phyloP scores from a whole-genome alignment of 2,888 invertebrate species.

The Lepidochrysops patricia region DNA sequence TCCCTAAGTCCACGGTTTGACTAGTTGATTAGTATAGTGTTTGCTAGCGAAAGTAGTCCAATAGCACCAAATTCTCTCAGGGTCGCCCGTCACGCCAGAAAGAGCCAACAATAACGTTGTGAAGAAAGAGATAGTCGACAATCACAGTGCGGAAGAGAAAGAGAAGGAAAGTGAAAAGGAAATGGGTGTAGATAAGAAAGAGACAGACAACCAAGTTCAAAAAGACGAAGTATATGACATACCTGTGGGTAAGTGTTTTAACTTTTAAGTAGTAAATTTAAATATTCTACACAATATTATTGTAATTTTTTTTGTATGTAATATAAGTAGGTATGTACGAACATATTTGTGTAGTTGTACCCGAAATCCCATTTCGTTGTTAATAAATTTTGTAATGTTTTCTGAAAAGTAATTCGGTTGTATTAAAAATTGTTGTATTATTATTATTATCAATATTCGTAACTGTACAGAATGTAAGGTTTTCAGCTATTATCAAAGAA shows the following conservation, averaged over 20 bases:
- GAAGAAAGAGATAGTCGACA: slow-evolving; percentile 34
- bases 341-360: too few relatives aligned
- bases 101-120: slow-evolving; percentile 54
- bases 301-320: too few relatives aligned
- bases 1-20: not conserved
- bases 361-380: too few relatives aligned
- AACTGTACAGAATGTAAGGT: too few relatives aligned
- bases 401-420: too few relatives aligned
- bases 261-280: too few relatives aligned
- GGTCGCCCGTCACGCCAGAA: slow-evolving; percentile 45
- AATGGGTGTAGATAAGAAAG: slow-evolving; percentile 44
- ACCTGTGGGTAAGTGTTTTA: slow-evolving; percentile 64
- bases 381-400: too few relatives aligned
- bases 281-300: too few relatives aligned
- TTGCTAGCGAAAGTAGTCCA: slow-evolving; percentile 26
- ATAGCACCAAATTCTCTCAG: slow-evolving; percentile 46
- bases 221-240: slow-evolving; percentile 68
- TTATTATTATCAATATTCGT: too few relatives aligned
- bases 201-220: slow-evolving; percentile 40
- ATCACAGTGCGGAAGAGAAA: not conserved
- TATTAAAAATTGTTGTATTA: too few relatives aligned
- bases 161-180: slow-evolving; percentile 29
- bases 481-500: too few relatives aligned
- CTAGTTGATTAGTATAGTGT: slow-evolving; percentile 1
- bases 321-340: too few relatives aligned